phyloP scores from a whole-genome alignment of 1,140 invertebrate genomes.

The Drosophila suzukii region DNA sequence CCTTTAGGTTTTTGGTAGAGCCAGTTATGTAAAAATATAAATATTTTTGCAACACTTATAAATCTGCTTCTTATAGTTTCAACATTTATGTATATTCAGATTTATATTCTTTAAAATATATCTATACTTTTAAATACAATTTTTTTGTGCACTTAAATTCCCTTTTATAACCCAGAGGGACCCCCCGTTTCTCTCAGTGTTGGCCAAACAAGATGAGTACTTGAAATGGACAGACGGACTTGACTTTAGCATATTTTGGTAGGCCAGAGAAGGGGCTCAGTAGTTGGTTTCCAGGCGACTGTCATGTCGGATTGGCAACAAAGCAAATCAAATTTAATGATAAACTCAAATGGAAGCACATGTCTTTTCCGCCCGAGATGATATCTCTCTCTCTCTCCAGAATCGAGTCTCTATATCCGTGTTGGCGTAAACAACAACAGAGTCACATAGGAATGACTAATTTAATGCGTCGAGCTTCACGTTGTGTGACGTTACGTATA shows the following conservation, averaged over 20 bases:
- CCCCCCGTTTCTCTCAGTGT: neutral
- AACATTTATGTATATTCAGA: too few species aligned
- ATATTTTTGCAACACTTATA: too few species aligned
- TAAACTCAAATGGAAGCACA: conserved; percentile 70
- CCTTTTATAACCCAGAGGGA: too few species aligned
- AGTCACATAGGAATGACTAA: conserved; percentile 60
- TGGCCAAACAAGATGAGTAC: conserved; percentile 15
- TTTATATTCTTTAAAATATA: too few species aligned
- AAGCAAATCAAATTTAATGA: conserved; percentile 82
- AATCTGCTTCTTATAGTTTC: too few species aligned
- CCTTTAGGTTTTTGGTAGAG: too few species aligned
- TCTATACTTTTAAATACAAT: too few species aligned
- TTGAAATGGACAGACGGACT: conserved; percentile 24
- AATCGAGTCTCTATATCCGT: conserved; percentile 13
- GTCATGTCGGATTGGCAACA: conserved; percentile 55
- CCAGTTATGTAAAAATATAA: too few species aligned
- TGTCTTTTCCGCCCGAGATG: conserved; percentile 70
- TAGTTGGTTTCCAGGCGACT: conserved; percentile 7
- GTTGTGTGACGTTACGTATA: conserved; percentile 46
- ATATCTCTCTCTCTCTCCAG: conserved; percentile 16
- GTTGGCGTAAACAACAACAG: conserved; percentile 53
- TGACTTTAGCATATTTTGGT: conserved; percentile 40
- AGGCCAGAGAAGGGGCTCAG: neutral
- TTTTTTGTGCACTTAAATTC: too few species aligned
- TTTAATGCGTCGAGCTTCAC: conserved; percentile 51